A percentile compares a stretch with the other conserved stretches of the same genome.
phyloP scores from a whole-genome alignment of 1,140 invertebrate genomes.

The Drosophila parvula region DNA sequence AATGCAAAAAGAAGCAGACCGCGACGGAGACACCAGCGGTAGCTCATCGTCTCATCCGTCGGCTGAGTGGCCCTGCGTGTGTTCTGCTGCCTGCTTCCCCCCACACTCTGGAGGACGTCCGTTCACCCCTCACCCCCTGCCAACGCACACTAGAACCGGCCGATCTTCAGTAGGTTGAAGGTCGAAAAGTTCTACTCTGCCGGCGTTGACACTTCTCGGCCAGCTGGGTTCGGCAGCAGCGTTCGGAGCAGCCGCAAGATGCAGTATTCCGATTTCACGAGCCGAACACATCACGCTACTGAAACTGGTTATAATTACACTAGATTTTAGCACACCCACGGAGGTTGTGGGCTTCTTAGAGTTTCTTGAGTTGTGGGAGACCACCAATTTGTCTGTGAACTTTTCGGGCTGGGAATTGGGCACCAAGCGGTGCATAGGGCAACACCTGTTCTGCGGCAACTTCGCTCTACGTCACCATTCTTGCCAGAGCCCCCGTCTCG shows the following conservation, averaged over 20 bases:
- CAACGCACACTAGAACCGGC: background rate
- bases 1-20: constrained; percentile 71
- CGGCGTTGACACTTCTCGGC: constrained; percentile 66
- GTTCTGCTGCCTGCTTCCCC: constrained; percentile 72
- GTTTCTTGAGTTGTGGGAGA: constrained; percentile 45
- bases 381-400: constrained; percentile 54
- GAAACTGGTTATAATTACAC: constrained; percentile 72
- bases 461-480: constrained; percentile 65
- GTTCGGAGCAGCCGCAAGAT: constrained; percentile 18
- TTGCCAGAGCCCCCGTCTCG: constrained; percentile 5
- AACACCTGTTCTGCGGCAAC: constrained; percentile 57
- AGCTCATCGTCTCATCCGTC: constrained; percentile 18
- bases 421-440: background rate
- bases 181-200: constrained; percentile 10
- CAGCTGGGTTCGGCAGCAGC: constrained; percentile 53
- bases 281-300: constrained; percentile 60
- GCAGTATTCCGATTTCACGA: constrained; percentile 64
- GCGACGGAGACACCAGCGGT: constrained; percentile 50
- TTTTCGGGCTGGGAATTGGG: constrained; percentile 6
- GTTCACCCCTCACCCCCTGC: constrained; percentile 39
- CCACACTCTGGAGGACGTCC: constrained; percentile 67
- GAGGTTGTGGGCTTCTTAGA: constrained; percentile 9
- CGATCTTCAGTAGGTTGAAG: constrained; percentile 14
- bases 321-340: constrained; percentile 33
- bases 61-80: constrained; percentile 71